Conservation (phyloP, 2,113 vertebrate species). For the Chamaea fasciata region DNA sequence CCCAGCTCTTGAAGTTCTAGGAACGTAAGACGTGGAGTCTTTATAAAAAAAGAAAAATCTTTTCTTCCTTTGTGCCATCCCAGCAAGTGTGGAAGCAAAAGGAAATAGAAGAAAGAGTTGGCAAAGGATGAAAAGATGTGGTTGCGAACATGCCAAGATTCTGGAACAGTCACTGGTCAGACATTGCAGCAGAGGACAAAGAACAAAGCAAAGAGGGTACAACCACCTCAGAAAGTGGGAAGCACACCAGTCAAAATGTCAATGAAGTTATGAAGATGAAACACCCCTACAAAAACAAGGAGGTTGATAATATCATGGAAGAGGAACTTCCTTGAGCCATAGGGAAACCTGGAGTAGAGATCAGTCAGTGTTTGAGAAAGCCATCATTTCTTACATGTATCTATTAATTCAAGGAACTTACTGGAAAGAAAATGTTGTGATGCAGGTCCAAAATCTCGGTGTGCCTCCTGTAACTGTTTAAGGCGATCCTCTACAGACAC, state of each 20-base stretch:
- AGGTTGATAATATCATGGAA: neutral
- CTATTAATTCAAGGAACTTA: conserved; percentile 71
- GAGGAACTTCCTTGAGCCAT: neutral
- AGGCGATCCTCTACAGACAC: conserved; percentile 90
- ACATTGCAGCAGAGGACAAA: neutral
- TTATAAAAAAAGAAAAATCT: neutral
- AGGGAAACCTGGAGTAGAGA: neutral
- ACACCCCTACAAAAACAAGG: neutral
- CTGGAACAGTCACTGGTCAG: neutral
- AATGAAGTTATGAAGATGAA: neutral
- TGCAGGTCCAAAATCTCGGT: conserved; percentile 90
- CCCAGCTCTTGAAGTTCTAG: neutral
- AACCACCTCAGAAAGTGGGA: neutral
- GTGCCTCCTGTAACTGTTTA: conserved; percentile 91
- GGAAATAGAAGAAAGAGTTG: neutral
- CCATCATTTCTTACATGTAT: neutral
- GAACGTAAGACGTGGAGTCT: neutral
- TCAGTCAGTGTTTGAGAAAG: neutral
- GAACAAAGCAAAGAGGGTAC: neutral
- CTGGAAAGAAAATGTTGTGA: conserved; percentile 96
- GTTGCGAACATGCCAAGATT: neutral
- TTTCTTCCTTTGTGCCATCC: neutral
- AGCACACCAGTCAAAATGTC: neutral
- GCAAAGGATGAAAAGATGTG: neutral
- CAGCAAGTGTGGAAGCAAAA: neutral